These are phyloP conservation scores for Melanotaenia pygmaea DNA, from an alignment of 2,797 vertebrate genomes.

Conservation along the genomic window DNA sequence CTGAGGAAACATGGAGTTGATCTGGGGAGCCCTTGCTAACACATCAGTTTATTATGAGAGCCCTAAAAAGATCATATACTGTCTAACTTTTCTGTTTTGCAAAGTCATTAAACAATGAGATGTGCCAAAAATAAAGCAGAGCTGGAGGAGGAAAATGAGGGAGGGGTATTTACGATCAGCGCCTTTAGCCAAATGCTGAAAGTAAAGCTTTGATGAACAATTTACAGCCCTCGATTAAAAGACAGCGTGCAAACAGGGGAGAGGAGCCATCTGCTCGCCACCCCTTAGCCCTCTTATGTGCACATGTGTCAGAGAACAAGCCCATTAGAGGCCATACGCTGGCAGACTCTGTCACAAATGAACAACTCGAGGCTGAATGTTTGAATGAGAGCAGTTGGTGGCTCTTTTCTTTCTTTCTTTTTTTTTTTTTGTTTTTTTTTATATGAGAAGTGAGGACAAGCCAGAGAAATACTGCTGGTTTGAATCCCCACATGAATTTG, in stretches of 20 bases:
- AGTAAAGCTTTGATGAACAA: slow-evolving; percentile 39
- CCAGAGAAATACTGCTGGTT: neutral
- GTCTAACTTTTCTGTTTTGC: neutral
- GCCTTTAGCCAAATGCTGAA: slow-evolving; percentile 44
- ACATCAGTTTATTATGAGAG: too few relatives aligned
- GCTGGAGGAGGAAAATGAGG: neutral
- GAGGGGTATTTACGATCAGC: slow-evolving; percentile 22
- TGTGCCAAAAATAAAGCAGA: slow-evolving; percentile 4
- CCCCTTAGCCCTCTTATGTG: slow-evolving; percentile 46
- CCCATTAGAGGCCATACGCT: slow-evolving; percentile 40
- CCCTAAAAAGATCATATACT: too few relatives aligned
- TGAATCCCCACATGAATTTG: neutral
- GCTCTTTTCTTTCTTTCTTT: slow-evolving; percentile 9
- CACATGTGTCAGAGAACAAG: slow-evolving; percentile 52
- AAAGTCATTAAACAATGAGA: neutral
- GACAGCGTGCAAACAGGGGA: slow-evolving; percentile 38
- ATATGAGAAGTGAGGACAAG: fast-evolving
- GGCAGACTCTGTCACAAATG: slow-evolving; percentile 19
- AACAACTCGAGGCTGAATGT: slow-evolving; percentile 6
- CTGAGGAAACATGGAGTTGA: slow-evolving; percentile 35
- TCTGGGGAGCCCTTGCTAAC: slow-evolving; percentile 8
- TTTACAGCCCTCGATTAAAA: slow-evolving; percentile 51
- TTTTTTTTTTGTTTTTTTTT: too few relatives aligned
- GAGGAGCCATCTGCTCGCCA: slow-evolving; percentile 55
- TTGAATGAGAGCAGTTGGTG: slow-evolving; percentile 30